Evolutionary conservation across 2,113 vertebrate genomes (phyloP).

Genomic region (Halichoerus grypus): DNA sequence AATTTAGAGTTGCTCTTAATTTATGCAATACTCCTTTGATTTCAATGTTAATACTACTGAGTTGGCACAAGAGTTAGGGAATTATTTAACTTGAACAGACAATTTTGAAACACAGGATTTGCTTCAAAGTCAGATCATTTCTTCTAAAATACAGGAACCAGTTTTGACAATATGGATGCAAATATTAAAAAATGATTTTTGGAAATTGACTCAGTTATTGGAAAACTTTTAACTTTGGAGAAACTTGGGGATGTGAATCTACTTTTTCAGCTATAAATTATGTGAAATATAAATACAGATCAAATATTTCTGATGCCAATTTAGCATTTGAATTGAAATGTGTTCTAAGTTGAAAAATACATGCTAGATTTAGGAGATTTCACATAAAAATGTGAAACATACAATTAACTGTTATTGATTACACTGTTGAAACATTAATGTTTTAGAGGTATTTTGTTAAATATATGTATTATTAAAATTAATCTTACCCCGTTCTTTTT

Average conservation of each 20-base stretch:
- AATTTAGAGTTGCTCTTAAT: not conserved
- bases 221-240: constrained; percentile 53
- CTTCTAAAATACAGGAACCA: constrained; percentile 48
- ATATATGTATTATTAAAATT: not conserved
- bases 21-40: constrained; percentile 26
- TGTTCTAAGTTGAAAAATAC: constrained; percentile 40
- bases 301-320: constrained; percentile 49
- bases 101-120: constrained; percentile 43
- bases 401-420: not conserved
- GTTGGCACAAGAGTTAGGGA: not conserved
- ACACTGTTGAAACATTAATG: not conserved
- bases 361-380: not conserved
- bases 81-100: not conserved
- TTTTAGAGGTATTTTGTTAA: constrained; percentile 20
- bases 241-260: constrained; percentile 23
- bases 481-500: not conserved
- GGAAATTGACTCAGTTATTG: not conserved
- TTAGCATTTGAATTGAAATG: constrained; percentile 59
- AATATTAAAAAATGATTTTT: constrained; percentile 51
- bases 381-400: not conserved
- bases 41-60: not conserved
- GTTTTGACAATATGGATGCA: not conserved
- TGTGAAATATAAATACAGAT: constrained; percentile 42
- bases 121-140: constrained; percentile 56
- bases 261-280: constrained; percentile 36